Base-by-base conservation (phyloP, 2,797 vertebrate genomes). In the Erethizon dorsatum region DNA sequence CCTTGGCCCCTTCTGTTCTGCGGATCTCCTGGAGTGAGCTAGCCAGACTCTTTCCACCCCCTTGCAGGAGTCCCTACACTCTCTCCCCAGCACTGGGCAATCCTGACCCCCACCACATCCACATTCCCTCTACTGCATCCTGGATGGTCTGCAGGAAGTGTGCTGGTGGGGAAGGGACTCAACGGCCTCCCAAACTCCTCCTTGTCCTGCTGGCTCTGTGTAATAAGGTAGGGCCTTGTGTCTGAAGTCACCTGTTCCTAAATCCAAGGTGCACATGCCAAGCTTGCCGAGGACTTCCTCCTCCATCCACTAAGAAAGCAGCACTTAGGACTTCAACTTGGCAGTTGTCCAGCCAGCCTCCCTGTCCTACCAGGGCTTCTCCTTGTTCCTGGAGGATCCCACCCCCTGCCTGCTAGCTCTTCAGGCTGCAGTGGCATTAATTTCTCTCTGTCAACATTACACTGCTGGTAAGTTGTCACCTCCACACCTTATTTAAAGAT, bases 361-460 rank as follows among this genome's bases (percentile, higher is more conserved):
- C 41, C 18, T 41, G 67, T 75, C 71, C 37, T 37, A 45, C 15
- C 7, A 69, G 15, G 33, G 12, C 9, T 3, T 63, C 65, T 63
- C 6, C 50, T 45, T 1, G 0, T 15, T 87, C 50, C 28, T 5
- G 57, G 78, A 83, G 56, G 57, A 61, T 9, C 15, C 22, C 3
- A 1, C 28, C 14, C 20, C 10, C 5, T 4, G 10, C 18, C 45
- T 6, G 12, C 22, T 91, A 88, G 52, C 37, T 91, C 52, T 82
- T 45, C 54, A 52, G 54, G 11, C 6, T 71, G 4, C 0, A 1
- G 28, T 57, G 45, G 3, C 20, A 56, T 2, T 54, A 10, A 24
- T 91, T 93, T 83, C 83, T 63, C 56, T 93, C 88, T 93, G 47
- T 52, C 88, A 26, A 77, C 6, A 11, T 84, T 13, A 28, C 3